A percentile compares a stretch with the other conserved stretches of the same genome.
Evolutionary conservation across 2,113 vertebrate genomes (phyloP).

Genomic region (Garra rufa): DNA sequence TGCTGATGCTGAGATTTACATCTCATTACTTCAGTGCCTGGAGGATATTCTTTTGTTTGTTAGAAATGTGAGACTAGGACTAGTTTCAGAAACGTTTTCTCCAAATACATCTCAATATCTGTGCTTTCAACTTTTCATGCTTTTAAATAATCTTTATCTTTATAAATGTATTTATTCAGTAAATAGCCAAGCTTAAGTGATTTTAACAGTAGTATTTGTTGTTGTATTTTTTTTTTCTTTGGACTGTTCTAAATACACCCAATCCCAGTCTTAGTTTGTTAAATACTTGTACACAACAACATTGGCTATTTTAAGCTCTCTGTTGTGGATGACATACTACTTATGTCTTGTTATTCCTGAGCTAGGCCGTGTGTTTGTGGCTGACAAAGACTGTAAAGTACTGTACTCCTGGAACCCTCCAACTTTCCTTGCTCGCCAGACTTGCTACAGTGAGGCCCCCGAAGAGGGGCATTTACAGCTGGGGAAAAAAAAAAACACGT

Average conservation of each 20-base stretch:
- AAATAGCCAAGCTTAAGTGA: neutral
- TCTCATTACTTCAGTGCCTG: constrained; percentile 2
- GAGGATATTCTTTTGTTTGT: neutral
- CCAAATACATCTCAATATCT: neutral
- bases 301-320: constrained; percentile 2
- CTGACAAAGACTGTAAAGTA: constrained; percentile 77
- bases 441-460: constrained; percentile 74
- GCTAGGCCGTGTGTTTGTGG: constrained; percentile 52
- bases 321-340: neutral
- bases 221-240: neutral
- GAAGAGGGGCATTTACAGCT: constrained; percentile 76
- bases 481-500: constrained; percentile 59
- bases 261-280: neutral
- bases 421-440: constrained; percentile 63
- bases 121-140: neutral
- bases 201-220: neutral
- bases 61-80: neutral
- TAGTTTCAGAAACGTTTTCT: neutral
- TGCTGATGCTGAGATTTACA: neutral
- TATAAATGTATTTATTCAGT: neutral
- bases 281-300: neutral
- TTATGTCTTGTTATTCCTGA: constrained; percentile 25
- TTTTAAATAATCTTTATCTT: neutral
- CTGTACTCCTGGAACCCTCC: constrained; percentile 65
- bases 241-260: neutral